Base-by-base conservation (phyloP, 2,113 vertebrate species). In the Sorex araneus region DNA sequence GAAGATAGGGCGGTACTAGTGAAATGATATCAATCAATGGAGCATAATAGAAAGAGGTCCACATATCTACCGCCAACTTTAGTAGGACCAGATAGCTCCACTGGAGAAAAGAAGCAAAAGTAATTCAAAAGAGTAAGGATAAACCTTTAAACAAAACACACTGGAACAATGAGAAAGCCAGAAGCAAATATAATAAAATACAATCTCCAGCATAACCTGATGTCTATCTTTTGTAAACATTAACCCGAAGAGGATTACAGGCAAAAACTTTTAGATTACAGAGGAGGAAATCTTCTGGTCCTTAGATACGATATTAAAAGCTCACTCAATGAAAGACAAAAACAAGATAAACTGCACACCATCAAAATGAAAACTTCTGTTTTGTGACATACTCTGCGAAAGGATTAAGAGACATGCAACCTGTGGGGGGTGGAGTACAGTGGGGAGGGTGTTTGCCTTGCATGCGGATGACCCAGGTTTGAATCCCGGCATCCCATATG, bases 321-420 rank as follows among this genome's bases (percentile, higher is more conserved):
- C 19, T 79, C 32, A 43, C 83, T 30, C n/a, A 50, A 69, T 67
- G 45, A 73, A 85, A 88, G 60, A 45, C 57, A 60, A 64, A 84
- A 43, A 77, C 71, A 66, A n/a, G 9, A 75, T 23, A 82, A 71
- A 76, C 23, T 77, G 5, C 4, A 85, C 32, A 79, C 34, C 32
- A 63, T 87, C 32, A 92, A 93, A 93, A 88, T 74, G 36, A 78
- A 90, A 75, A 94, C 70, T 75, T 90, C 50, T 93, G 19, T 15
- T 92, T n/a, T 94, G 70, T 30, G 30, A 78, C 63, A 75, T 28
- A 84, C 19, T 25, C 60, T 88, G 16, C 45, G 63, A 90, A 84
- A 93, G 40, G 16, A 92, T 71, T 36, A 34, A 70, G 32, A 70
- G 30, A 15, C 30, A 67, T n/a, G 66, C 28, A 25, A 64, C 63